Percentiles rank a stretch among this genome's conserved stretches.
phyloP scores from a whole-genome alignment of 2,888 invertebrate species.

The Ophioninae sp. region DNA sequence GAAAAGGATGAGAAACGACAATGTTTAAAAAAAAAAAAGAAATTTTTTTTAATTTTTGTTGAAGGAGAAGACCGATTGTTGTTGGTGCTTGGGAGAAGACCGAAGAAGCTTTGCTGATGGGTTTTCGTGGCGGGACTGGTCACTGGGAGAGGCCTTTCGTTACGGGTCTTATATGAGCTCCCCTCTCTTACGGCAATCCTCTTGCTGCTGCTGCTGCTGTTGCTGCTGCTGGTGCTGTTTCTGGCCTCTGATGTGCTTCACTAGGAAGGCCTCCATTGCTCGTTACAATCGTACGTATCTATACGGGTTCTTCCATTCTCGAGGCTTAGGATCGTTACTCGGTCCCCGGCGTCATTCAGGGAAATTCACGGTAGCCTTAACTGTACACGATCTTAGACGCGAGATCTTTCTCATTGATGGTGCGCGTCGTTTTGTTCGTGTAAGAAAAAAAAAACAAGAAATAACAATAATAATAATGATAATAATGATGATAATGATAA shows the following conservation, averaged over 20 bases:
- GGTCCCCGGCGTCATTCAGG: slow-evolving; percentile 8
- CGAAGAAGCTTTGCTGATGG: slow-evolving; percentile 79
- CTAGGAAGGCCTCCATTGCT: slow-evolving; percentile 73
- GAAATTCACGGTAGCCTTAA: slow-evolving; percentile 17
- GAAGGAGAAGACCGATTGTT: slow-evolving; percentile 50
- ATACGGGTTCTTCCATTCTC: slow-evolving; percentile 52
- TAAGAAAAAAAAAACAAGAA: slow-evolving; percentile 28
- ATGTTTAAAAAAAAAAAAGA: too few species aligned
- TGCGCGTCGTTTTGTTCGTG: slow-evolving; percentile 26
- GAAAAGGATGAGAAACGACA: not conserved
- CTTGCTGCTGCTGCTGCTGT: slow-evolving; percentile 65
- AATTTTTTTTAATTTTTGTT: too few species aligned
- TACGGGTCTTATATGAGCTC: slow-evolving; percentile 80
- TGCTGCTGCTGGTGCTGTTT: slow-evolving; percentile 50
- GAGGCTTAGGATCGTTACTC: slow-evolving; percentile 9
- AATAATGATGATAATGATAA: too few species aligned
- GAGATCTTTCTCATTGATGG: slow-evolving; percentile 54
- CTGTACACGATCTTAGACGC: slow-evolving; percentile 1
- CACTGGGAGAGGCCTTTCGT: slow-evolving; percentile 80
- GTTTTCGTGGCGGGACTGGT: slow-evolving; percentile 80
- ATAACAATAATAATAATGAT: too few species aligned
- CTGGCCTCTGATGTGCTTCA: slow-evolving; percentile 58
- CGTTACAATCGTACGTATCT: slow-evolving; percentile 41
- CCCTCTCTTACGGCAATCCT: slow-evolving; percentile 76
- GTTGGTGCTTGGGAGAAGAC: slow-evolving; percentile 58